These are phyloP conservation scores for Ifrita kowaldi DNA, from an alignment of 2,113 vertebrate genomes.

Conservation along the genomic window DNA sequence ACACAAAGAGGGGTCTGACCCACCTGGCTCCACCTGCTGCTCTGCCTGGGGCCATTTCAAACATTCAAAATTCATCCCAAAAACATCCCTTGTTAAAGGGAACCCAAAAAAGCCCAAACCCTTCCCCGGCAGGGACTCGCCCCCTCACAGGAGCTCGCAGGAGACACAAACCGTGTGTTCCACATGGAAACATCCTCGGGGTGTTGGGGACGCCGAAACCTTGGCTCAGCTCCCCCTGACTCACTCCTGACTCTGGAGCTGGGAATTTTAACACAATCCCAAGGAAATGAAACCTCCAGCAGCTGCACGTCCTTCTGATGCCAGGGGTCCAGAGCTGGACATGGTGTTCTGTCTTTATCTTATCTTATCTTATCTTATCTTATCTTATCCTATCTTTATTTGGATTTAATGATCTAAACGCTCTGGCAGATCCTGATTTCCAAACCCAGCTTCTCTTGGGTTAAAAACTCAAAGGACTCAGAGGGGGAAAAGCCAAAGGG, in stretches of 20 bases:
- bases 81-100: background rate
- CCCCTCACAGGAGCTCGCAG: background rate
- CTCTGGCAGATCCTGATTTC: background rate
- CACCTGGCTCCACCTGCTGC: background rate
- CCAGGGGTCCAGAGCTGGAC: rapidly evolving
- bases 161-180: background rate
- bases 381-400: background rate
- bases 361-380: background rate
- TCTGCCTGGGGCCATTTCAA: background rate
- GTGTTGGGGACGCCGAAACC: background rate
- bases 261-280: background rate
- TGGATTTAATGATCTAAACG: rapidly evolving
- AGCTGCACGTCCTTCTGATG: background rate
- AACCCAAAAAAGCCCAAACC: background rate
- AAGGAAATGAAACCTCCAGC: background rate
- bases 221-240: background rate
- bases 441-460: background rate
- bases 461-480: background rate
- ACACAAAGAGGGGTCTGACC: background rate
- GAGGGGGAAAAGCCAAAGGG: background rate
- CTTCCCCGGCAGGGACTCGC: background rate
- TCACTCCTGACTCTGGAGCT: background rate
- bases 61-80: background rate
- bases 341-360: background rate
- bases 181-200: rapidly evolving